Evolutionary conservation across 92 coral and sea anemone species (phyloP).

Genomic region (Umimayanthus kanabou): DNA sequence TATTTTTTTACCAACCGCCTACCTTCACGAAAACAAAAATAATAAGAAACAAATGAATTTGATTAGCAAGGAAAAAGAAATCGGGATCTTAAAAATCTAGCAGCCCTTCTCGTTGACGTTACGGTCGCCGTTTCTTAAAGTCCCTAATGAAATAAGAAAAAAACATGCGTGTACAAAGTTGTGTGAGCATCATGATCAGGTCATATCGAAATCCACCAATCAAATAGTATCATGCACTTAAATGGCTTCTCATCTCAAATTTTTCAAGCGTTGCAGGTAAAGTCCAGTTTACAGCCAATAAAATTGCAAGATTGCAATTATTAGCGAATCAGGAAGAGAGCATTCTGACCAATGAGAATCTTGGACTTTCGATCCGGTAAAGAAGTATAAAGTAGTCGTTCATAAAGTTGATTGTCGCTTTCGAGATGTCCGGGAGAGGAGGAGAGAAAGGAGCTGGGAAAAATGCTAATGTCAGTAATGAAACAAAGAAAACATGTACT

Average conservation of each 20-base stretch:
- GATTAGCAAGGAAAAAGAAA: constrained; percentile 15
- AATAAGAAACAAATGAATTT: background rate
- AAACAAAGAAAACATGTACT: constrained; percentile 22
- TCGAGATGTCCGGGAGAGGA: constrained; percentile 20
- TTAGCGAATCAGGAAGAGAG: constrained; percentile 25
- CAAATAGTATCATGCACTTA: constrained; percentile 13
- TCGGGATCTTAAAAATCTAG: background rate
- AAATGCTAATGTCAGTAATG: constrained; percentile 11
- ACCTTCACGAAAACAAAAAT: constrained; percentile 11
- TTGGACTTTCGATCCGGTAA: constrained; percentile 14
- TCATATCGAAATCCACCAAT: constrained; percentile 18
- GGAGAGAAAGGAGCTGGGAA: constrained; percentile 13
- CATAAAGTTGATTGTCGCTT: background rate
- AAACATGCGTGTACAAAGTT: background rate
- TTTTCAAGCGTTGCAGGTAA: constrained; percentile 23
- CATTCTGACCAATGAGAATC: constrained; percentile 9
- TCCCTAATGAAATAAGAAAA: background rate
- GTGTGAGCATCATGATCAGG: background rate
- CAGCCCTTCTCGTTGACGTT: background rate
- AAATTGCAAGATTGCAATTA: constrained; percentile 31
- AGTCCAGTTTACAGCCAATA: background rate
- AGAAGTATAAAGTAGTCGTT: constrained; percentile 26
- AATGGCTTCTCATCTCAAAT: constrained; percentile 12
- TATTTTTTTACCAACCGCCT: constrained; percentile 1
- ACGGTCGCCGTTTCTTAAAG: constrained; percentile 5